These are phyloP conservation scores for Anabacerthia variegaticeps DNA, from an alignment of 2,797 vertebrate genomes.

Conservation along the genomic window DNA sequence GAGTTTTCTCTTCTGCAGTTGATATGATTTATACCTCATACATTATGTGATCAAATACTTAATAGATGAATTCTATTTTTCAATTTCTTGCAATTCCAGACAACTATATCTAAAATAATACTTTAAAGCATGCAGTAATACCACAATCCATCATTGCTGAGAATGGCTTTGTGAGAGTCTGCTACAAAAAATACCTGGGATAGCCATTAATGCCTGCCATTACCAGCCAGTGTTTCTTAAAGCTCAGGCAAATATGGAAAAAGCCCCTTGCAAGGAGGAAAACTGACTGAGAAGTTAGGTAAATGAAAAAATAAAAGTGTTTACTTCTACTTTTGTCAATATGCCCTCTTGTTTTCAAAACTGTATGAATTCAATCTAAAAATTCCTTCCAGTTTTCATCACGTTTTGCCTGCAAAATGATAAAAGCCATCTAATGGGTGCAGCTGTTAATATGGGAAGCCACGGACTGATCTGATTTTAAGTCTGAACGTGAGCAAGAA, in stretches of 20 bases:
- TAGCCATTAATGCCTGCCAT: background rate
- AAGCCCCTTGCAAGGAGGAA: background rate
- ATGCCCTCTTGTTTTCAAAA: background rate
- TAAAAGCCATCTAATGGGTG: background rate
- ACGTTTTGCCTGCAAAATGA: background rate
- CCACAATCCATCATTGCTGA: background rate
- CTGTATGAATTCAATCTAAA: background rate
- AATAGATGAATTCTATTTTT: background rate
- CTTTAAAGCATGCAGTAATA: background rate
- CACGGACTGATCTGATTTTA: slow-evolving; percentile 4
- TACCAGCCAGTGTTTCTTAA: background rate
- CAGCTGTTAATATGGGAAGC: slow-evolving; percentile 3
- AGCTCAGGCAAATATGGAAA: background rate
- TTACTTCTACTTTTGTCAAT: background rate
- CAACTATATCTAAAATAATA: background rate
- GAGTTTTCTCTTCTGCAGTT: background rate
- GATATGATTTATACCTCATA: background rate
- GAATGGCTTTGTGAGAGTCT: background rate
- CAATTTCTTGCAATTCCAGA: background rate
- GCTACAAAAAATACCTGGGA: background rate
- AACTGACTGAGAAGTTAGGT: background rate
- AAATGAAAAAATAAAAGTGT: fast-evolving
- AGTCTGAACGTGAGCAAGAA: slow-evolving; percentile 23
- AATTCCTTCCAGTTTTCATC: background rate
- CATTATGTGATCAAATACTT: background rate